phyloP scores from a whole-genome alignment of 35 echinoderm and acorn worm species.

The Stichopus chloronotus region DNA sequence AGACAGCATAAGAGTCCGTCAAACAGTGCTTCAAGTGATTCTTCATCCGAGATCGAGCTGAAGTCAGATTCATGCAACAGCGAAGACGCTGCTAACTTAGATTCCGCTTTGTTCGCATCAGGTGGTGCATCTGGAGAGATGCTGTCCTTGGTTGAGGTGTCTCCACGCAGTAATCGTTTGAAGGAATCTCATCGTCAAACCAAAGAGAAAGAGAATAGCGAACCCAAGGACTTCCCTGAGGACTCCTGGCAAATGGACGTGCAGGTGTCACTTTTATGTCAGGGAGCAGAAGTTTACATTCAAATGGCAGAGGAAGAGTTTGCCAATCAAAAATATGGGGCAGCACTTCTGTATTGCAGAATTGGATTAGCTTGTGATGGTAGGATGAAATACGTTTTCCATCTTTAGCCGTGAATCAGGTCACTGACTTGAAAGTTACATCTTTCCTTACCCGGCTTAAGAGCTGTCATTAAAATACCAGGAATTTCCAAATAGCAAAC shows the following conservation, averaged over 20 bases:
- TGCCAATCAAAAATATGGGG: slow-evolving; percentile 51
- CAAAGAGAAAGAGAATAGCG: not conserved
- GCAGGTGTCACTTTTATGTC: slow-evolving; percentile 53
- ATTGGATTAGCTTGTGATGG: slow-evolving; percentile 69
- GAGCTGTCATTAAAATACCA: not conserved
- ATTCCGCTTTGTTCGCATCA: not conserved
- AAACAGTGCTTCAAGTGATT: not conserved
- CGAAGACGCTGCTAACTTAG: not conserved
- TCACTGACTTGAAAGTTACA: not conserved
- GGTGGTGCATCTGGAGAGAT: not conserved
- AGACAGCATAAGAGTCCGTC: not conserved
- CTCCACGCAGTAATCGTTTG: not conserved
- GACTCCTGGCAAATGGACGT: slow-evolving; percentile 75
- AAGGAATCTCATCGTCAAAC: not conserved
- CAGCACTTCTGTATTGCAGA: slow-evolving; percentile 57
- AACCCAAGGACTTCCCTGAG: slow-evolving; percentile 50
- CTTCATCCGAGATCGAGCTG: not conserved
- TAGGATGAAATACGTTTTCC: slow-evolving; percentile 41
- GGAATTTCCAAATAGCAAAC: too few relatives aligned
- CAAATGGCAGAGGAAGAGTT: slow-evolving; percentile 54
- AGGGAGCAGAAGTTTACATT: slow-evolving; percentile 70
- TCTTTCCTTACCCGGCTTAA: not conserved
- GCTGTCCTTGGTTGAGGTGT: not conserved
- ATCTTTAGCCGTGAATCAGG: not conserved
- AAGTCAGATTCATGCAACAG: not conserved